Evolutionary conservation across 2,888 invertebrate genomes (phyloP).

Genomic region (Panzeria rudis): DNA sequence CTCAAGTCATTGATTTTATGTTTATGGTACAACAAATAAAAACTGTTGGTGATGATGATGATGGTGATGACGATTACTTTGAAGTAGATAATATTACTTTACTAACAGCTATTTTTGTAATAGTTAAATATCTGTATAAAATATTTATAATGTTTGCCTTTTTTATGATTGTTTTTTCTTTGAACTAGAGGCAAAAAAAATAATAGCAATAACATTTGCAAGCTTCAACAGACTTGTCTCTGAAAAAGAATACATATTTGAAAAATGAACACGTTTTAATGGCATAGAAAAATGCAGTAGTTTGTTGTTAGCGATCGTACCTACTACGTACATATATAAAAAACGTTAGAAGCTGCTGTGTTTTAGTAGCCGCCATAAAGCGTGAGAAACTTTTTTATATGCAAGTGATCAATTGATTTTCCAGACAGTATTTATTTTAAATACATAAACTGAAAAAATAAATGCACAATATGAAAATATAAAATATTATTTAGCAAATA

Average conservation of each 20-base stretch:
- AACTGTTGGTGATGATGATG: conserved; percentile 15
- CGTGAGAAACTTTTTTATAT: conserved; percentile 65
- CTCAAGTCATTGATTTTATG: conserved; percentile 32
- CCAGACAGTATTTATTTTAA: conserved; percentile 53
- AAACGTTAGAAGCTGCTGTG: conserved; percentile 39
- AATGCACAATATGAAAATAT: conserved; percentile 4
- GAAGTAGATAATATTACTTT: conserved; percentile 42
- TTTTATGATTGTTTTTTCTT: conserved; percentile 40
- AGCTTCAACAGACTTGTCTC: conserved; percentile 53
- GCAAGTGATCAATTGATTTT: conserved; percentile 57
- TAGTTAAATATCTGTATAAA: conserved; percentile 47
- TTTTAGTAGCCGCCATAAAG: conserved; percentile 46
- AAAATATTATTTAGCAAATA: conserved; percentile 10
- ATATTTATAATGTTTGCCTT: conserved; percentile 54
- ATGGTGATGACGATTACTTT: conserved; percentile 42
- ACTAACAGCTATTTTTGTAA: conserved; percentile 35
- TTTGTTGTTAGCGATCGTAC: conserved; percentile 35
- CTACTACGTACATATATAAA: background rate
- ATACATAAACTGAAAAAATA: conserved; percentile 7
- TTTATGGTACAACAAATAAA: conserved; percentile 36
- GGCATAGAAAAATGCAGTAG: conserved; percentile 43
- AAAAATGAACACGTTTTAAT: conserved; percentile 65
- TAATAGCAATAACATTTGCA: background rate
- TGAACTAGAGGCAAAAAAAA: conserved; percentile 6
- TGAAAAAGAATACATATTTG: conserved; percentile 33